Evolutionary conservation across 2,888 invertebrate species (phyloP).

Genomic region (Dexiosoma caninum): DNA sequence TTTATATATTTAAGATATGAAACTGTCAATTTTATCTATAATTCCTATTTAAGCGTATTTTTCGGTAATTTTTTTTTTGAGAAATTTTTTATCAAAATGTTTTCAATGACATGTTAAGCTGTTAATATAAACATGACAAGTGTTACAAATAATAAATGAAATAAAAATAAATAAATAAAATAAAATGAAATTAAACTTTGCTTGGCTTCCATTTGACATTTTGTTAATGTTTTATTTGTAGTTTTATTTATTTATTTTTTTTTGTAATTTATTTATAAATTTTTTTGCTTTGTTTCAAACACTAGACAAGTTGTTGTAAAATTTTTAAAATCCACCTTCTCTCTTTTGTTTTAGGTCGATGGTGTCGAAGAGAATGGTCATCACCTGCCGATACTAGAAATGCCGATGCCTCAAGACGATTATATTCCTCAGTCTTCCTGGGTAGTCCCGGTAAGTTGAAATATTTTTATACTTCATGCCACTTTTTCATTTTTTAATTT

Average conservation of each 20-base stretch:
- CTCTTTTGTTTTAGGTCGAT: conserved; percentile 86
- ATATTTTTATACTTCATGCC: too few species aligned
- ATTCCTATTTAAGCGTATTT: conserved; percentile 56
- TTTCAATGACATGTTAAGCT: conserved; percentile 60
- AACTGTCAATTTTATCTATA: conserved; percentile 62
- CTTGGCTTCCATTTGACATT: neutral
- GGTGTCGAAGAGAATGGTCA: conserved; percentile 95
- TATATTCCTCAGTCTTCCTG: conserved; percentile 94
- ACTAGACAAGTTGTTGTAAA: conserved; percentile 15
- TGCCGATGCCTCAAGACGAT: conserved; percentile 88
- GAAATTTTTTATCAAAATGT: neutral
- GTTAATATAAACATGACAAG: conserved; percentile 71
- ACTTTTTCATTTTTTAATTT: too few species aligned
- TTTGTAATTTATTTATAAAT: conserved; percentile 27
- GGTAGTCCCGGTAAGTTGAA: conserved; percentile 87
- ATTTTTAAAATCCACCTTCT: conserved; percentile 24
- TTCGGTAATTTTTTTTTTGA: conserved; percentile 19
- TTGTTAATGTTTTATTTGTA: conserved; percentile 24
- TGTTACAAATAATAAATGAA: conserved; percentile 63
- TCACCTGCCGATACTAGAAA: conserved; percentile 89
- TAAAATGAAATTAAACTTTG: conserved; percentile 46
- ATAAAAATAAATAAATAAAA: neutral
- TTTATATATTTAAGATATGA: conserved; percentile 53
- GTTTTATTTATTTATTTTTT: conserved; percentile 35
- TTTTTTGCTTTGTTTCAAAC: neutral